phyloP scores from a whole-genome alignment of 1,140 invertebrate species.

The Drosophila jambulina region DNA sequence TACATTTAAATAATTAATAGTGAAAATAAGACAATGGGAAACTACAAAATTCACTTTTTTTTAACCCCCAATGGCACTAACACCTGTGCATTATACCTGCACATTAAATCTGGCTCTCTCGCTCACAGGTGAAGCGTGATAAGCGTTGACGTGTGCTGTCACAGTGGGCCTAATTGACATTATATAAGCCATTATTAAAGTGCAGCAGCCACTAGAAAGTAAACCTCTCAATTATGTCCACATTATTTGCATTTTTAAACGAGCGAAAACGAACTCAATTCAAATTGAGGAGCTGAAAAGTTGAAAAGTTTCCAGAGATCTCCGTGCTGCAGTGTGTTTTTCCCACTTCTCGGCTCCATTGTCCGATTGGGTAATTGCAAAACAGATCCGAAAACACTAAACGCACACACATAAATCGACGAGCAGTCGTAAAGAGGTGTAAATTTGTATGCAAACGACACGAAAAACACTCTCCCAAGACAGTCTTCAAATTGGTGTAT shows the following conservation, averaged over 20 bases:
- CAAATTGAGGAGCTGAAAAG: conserved; percentile 22
- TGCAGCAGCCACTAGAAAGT: conserved; percentile 34
- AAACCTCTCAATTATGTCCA: conserved; percentile 30
- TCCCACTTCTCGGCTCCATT: conserved; percentile 48
- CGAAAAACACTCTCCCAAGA: conserved; percentile 16
- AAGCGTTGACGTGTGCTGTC: conserved; percentile 50
- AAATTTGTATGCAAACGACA: conserved; percentile 78
- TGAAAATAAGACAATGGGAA: conserved; percentile 12
- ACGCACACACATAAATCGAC: conserved; percentile 53
- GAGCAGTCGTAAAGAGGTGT: conserved; percentile 69
- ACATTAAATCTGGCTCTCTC: conserved; percentile 27
- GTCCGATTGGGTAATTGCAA: conserved; percentile 70
- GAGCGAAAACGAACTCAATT: conserved; percentile 27
- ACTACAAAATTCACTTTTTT: conserved; percentile 6
- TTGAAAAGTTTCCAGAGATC: conserved; percentile 18
- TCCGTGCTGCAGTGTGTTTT: conserved; percentile 18
- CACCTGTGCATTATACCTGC: conserved; percentile 36
- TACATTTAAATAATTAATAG: conserved; percentile 9
- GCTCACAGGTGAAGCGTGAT: conserved; percentile 10
- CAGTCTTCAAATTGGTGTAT: conserved; percentile 15
- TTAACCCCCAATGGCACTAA: conserved; percentile 5
- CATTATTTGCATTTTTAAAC: conserved; percentile 50
- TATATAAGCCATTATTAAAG: conserved; percentile 41
- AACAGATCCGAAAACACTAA: conserved; percentile 41
- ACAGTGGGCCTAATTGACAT: conserved; percentile 50